A percentile compares a stretch with the other conserved stretches of the same genome.
Conservation (phyloP, 2,797 vertebrate genomes). For the Pangasius sanitwongsei region DNA sequence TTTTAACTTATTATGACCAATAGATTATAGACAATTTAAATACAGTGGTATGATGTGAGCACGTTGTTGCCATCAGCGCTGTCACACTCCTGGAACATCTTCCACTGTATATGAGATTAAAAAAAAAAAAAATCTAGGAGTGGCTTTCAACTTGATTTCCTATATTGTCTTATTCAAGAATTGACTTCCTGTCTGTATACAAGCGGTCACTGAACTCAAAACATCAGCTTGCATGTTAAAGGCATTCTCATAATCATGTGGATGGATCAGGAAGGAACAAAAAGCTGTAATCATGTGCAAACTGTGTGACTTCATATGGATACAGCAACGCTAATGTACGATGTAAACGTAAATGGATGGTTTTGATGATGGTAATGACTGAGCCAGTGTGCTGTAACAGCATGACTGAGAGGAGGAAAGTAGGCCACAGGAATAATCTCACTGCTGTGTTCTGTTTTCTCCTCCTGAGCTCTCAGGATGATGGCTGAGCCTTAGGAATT, state of each 20-base stretch:
- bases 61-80: constrained; percentile 49
- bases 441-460: constrained; percentile 34
- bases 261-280: not conserved
- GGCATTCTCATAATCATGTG: not conserved
- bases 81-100: constrained; percentile 32
- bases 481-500: not conserved
- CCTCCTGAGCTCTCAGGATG: not conserved
- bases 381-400: constrained; percentile 37
- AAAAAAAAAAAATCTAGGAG: not conserved
- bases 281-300: not conserved
- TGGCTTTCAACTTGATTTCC: constrained; percentile 26
- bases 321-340: not conserved
- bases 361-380: constrained; percentile 29
- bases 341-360: not conserved
- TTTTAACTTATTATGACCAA: constrained; percentile 14
- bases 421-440: constrained; percentile 48
- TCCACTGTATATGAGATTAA: not conserved
- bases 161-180: constrained; percentile 45
- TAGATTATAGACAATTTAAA: constrained; percentile 19
- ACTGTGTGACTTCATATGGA: not conserved
- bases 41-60: constrained; percentile 44
- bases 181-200: constrained; percentile 18
- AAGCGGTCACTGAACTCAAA: constrained; percentile 14
- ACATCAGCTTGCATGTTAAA: constrained; percentile 28
- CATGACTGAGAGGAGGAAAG: constrained; percentile 37